Evolutionary conservation across 2,113 vertebrate genomes (phyloP).

Genomic region (Ptilorrhoa leucosticta): DNA sequence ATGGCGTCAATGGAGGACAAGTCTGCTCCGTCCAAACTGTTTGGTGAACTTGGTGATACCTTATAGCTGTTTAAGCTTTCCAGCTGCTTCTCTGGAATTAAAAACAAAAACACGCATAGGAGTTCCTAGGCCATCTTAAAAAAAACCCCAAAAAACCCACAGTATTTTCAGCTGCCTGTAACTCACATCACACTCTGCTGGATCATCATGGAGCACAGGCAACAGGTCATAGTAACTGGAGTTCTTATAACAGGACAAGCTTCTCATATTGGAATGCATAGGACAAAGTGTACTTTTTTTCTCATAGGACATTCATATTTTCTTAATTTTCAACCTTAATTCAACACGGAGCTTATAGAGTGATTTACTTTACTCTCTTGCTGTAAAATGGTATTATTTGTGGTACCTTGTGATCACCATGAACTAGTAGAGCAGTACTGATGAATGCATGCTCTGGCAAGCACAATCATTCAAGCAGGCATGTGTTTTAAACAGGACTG

Average conservation of each 20-base stretch:
- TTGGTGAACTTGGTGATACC: slow-evolving; percentile 58
- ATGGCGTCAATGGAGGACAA: slow-evolving; percentile 88
- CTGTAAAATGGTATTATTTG: neutral
- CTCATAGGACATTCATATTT: neutral
- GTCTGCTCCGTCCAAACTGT: slow-evolving; percentile 77
- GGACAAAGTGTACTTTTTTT: neutral
- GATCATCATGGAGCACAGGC: neutral
- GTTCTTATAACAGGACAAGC: neutral
- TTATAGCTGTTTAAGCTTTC: slow-evolving; percentile 60
- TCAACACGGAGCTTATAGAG: neutral
- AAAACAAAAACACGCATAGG: slow-evolving; percentile 33
- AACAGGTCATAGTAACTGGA: neutral
- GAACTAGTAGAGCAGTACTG: neutral
- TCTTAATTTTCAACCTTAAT: neutral
- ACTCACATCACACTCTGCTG: neutral
- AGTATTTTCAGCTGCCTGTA: neutral
- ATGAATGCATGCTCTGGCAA: neutral
- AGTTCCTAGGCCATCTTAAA: neutral
- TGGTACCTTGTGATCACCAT: neutral
- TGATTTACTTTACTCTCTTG: neutral
- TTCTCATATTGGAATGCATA: neutral
- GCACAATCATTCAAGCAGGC: neutral
- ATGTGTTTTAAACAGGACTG: neutral
- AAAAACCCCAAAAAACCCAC: neutral
- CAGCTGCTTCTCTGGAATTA: slow-evolving; percentile 64